phyloP scores from a whole-genome alignment of 2,113 vertebrate species.

The Nycticryphes semicollaris region DNA sequence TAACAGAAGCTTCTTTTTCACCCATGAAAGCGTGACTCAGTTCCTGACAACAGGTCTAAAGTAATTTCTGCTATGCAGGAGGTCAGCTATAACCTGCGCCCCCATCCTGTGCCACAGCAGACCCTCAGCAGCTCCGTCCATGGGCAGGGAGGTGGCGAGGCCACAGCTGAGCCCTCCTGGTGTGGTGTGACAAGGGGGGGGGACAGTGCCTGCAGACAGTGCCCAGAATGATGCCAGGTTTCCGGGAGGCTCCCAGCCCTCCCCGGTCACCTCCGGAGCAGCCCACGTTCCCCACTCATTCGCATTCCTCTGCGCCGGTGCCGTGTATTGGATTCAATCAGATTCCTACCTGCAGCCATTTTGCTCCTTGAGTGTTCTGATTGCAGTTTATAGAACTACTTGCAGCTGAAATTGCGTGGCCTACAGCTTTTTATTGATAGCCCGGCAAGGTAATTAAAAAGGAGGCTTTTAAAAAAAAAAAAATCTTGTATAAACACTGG shows the following conservation, averaged over 20 bases:
- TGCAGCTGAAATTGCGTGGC: background rate
- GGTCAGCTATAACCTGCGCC: rapidly evolving
- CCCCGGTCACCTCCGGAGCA: background rate
- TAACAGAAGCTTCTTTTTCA: background rate
- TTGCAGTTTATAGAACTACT: background rate
- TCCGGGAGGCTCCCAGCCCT: background rate
- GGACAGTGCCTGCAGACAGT: rapidly evolving
- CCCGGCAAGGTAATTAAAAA: slow-evolving; percentile 49
- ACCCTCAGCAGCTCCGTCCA: rapidly evolving
- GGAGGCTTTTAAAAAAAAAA: background rate
- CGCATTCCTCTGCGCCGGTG: background rate
- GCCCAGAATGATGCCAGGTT: rapidly evolving
- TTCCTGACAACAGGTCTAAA: background rate
- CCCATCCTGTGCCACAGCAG: rapidly evolving
- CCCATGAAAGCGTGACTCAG: rapidly evolving
- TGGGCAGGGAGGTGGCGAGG: rapidly evolving
- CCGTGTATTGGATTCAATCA: background rate
- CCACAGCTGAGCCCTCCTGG: background rate
- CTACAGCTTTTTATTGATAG: slow-evolving; percentile 20
- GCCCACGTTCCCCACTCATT: rapidly evolving
- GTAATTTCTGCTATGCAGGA: rapidly evolving
- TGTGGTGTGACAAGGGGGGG: rapidly evolving
- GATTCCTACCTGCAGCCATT: background rate
- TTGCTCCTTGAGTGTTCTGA: background rate
- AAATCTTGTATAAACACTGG: slow-evolving; percentile 22